phyloP scores from a whole-genome alignment of 2,113 vertebrate genomes.

The Hipposideros armiger region DNA sequence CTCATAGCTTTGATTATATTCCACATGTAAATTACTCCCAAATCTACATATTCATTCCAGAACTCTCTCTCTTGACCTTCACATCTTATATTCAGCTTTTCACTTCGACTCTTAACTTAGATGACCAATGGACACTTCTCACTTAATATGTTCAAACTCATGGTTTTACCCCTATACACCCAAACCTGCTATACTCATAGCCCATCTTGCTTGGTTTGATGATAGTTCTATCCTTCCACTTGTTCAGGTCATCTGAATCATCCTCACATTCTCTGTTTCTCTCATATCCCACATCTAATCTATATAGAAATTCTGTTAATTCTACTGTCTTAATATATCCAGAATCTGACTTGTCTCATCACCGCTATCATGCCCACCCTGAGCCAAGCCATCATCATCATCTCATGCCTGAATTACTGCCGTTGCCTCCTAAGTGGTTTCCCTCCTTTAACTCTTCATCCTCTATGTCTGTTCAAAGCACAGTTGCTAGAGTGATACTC shows the following conservation, averaged over 20 bases:
- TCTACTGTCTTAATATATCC: not conserved
- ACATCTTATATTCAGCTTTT: not conserved
- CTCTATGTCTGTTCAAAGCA: not conserved
- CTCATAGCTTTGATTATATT: not conserved
- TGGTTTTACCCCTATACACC: not conserved
- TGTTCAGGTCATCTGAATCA: not conserved
- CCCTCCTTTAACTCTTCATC: not conserved
- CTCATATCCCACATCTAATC: not conserved
- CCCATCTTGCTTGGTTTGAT: not conserved
- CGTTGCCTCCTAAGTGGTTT: not conserved
- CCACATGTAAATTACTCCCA: not conserved
- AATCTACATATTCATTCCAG: not conserved
- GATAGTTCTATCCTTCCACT: not conserved
- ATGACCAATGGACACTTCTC: not conserved
- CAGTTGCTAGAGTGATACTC: not conserved
- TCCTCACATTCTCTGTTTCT: not conserved
- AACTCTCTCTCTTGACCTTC: not conserved
- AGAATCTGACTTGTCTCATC: not conserved
- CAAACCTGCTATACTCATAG: not conserved
- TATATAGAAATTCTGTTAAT: not conserved
- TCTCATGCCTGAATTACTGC: not conserved
- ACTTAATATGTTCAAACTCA: not conserved
- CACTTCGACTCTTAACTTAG: not conserved
- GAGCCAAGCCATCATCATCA: not conserved
- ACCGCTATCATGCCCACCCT: not conserved